Conservation (phyloP, 2,888 invertebrate genomes). For the Drosophila paracracens region DNA sequence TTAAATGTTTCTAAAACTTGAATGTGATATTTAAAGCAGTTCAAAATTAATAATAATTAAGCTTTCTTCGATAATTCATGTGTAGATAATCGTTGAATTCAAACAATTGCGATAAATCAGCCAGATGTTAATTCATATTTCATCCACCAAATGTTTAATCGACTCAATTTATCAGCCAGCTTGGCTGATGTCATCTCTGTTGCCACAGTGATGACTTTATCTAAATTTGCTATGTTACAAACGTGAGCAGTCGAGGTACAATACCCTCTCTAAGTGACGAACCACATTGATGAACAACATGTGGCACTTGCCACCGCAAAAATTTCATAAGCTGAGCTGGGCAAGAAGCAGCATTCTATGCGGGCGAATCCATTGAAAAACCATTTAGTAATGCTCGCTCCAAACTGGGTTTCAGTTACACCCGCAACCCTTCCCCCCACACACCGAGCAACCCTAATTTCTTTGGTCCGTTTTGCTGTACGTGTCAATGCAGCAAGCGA, state of each 20-base stretch:
- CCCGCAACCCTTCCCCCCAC: not conserved
- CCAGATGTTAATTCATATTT: not conserved
- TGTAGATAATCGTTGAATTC: not conserved
- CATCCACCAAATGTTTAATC: not conserved
- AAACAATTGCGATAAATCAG: not conserved
- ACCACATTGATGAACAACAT: conserved; percentile 19
- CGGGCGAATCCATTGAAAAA: conserved; percentile 73
- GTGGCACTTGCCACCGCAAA: conserved; percentile 51
- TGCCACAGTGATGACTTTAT: not conserved
- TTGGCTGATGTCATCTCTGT: not conserved
- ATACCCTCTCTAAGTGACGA: not conserved
- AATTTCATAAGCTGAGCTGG: conserved; percentile 67
- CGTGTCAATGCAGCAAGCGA: conserved; percentile 66
- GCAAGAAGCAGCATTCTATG: conserved; percentile 41
- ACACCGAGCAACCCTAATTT: not conserved
- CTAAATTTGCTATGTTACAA: not conserved
- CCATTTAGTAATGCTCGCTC: conserved; percentile 63
- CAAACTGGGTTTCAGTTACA: conserved; percentile 33
- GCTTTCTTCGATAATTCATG: not conserved
- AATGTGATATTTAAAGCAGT: not conserved
- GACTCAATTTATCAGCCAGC: not conserved
- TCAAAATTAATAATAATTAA: not conserved
- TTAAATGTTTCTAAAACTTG: not conserved
- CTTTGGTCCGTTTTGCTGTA: conserved; percentile 46
- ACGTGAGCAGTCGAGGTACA: not conserved